phyloP scores from a whole-genome alignment of 2,888 invertebrate species.

The Tetragnatha montana region DNA sequence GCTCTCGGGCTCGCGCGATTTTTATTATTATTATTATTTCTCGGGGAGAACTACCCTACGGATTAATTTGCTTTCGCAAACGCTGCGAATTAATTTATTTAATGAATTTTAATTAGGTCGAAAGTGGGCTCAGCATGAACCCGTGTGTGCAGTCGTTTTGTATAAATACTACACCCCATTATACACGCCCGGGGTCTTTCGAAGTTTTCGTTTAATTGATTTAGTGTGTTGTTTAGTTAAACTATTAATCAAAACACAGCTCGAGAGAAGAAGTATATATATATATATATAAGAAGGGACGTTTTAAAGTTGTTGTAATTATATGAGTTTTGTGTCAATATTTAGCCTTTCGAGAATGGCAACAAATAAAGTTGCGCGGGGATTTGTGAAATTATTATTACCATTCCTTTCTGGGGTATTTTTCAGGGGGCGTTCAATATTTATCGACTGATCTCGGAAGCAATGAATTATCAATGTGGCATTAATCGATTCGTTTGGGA shows the following conservation, averaged over 20 bases:
- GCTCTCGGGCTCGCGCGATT: constrained; percentile 13
- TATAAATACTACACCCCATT: constrained; percentile 1
- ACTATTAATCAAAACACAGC: constrained; percentile 15
- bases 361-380: not conserved
- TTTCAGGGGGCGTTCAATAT: too few species aligned
- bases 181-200: constrained; percentile 19
- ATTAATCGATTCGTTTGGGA: too few species aligned
- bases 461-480: too few species aligned
- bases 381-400: too few species aligned
- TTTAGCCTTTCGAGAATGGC: constrained; percentile 10
- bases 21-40: not conserved
- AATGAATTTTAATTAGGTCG: constrained; percentile 53
- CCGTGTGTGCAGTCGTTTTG: not conserved
- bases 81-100: constrained; percentile 44
- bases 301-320: too few species aligned
- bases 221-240: constrained; percentile 42
- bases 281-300: too few species aligned
- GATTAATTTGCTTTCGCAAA: constrained; percentile 32
- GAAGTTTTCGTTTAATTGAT: constrained; percentile 39
- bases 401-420: too few species aligned
- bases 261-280: too few species aligned
- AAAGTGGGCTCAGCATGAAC: not conserved
- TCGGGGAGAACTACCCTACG: constrained; percentile 3
- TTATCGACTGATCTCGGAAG: too few species aligned
- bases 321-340: constrained; percentile 18